Percentiles rank a stretch among this genome's conserved stretches.
Conservation (phyloP, 2,797 vertebrate species). For the Silurus aristotelis region DNA sequence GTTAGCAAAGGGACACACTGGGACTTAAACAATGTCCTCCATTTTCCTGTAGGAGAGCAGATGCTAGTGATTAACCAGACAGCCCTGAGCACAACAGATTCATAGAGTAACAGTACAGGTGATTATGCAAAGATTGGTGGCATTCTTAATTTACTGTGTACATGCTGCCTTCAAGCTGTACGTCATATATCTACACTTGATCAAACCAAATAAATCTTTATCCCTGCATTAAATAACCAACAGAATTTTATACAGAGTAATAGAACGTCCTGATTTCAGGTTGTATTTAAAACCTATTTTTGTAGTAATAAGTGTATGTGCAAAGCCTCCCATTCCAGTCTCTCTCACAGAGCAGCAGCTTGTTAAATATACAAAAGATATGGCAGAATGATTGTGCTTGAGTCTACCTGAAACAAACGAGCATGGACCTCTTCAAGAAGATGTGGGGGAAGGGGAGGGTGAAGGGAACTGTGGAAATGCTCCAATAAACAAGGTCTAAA, state of each 20-base stretch:
- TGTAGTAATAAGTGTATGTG: background rate
- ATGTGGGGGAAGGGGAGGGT: background rate
- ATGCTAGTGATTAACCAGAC: constrained; percentile 60
- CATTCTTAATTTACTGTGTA: constrained; percentile 16
- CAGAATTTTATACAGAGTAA: background rate
- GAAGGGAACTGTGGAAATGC: constrained; percentile 8
- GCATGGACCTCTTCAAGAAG: background rate
- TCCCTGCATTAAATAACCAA: background rate
- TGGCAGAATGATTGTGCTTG: constrained; percentile 11
- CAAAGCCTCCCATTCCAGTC: background rate
- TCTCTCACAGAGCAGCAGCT: background rate
- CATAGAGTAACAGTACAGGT: constrained; percentile 13
- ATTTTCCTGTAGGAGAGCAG: constrained; percentile 57
- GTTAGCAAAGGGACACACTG: constrained; percentile 31
- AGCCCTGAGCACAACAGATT: constrained; percentile 63
- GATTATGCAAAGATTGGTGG: constrained; percentile 19
- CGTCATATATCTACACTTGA: background rate
- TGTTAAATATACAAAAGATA: constrained; percentile 19
- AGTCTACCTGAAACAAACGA: background rate
- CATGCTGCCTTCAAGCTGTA: background rate
- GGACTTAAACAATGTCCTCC: constrained; percentile 50
- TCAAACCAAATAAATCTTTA: constrained; percentile 12
- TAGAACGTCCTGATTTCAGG: background rate
- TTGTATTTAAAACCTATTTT: background rate
- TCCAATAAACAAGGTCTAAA: constrained; percentile 49